phyloP scores from a whole-genome alignment of 2,888 invertebrate species.

The Tanypteryx hageni region DNA sequence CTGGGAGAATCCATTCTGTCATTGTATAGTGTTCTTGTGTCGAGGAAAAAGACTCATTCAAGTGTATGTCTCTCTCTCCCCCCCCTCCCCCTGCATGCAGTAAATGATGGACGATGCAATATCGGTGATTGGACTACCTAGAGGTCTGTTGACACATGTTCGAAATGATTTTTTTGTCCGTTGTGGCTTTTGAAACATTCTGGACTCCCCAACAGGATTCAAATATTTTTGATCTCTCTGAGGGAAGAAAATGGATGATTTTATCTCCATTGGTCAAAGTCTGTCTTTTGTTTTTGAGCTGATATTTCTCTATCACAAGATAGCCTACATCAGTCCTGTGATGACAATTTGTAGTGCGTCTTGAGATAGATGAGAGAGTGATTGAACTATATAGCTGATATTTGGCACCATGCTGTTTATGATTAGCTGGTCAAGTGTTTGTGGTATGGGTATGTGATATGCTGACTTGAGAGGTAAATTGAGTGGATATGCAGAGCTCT shows the following conservation, averaged over 20 bases:
- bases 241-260: conserved; percentile 11
- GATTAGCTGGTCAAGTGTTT: conserved; percentile 37
- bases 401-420: conserved; percentile 45
- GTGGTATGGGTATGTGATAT: conserved; percentile 44
- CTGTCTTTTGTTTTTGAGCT: conserved; percentile 37
- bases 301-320: conserved; percentile 25
- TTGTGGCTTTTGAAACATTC: conserved; percentile 6
- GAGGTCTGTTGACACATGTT: background rate
- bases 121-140: conserved; percentile 49
- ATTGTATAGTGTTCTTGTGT: conserved; percentile 34
- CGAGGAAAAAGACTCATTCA: conserved; percentile 40
- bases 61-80: conserved; percentile 4
- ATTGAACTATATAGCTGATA: conserved; percentile 31
- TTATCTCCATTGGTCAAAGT: conserved; percentile 13
- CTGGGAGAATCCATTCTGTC: background rate
- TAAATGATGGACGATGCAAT: conserved; percentile 7
- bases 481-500: conserved; percentile 48
- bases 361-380: conserved; percentile 30
- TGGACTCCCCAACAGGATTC: background rate
- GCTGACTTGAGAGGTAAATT: conserved; percentile 19
- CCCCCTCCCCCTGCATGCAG: background rate
- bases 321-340: conserved; percentile 2
- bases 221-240: conserved; percentile 8
- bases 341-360: conserved; percentile 8
- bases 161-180: conserved; percentile 2